Evolutionary conservation across 2,113 vertebrate species (phyloP).

Genomic region (Hirundichthys speculiger): DNA sequence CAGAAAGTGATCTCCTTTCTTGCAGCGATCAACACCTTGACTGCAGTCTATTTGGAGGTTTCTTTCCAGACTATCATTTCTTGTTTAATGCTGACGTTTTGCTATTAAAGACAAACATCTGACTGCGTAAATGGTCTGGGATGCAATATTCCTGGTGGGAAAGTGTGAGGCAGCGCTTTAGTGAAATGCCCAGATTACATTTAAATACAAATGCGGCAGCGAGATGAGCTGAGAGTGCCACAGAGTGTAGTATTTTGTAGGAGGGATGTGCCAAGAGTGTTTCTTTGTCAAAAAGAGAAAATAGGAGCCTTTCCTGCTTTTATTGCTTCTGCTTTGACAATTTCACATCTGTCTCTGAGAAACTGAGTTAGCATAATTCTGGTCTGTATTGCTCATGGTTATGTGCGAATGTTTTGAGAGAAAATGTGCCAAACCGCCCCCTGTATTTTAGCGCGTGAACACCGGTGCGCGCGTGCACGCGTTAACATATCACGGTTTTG

Average conservation of each 20-base stretch:
- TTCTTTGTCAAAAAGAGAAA: conserved; percentile 3
- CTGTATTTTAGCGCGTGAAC: background rate
- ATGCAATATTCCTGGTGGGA: no score
- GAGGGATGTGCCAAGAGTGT: background rate
- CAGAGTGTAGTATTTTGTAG: background rate
- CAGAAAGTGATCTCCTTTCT: background rate
- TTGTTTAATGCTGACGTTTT: no score
- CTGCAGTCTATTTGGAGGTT: background rate
- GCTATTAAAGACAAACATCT: no score
- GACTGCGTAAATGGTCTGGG: no score
- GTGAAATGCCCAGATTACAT: background rate
- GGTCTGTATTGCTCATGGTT: background rate
- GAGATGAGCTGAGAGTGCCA: background rate
- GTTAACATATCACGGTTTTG: conserved; percentile 13
- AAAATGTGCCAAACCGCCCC: background rate
- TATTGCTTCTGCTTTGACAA: conserved; percentile 26
- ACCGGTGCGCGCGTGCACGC: background rate
- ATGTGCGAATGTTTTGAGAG: background rate
- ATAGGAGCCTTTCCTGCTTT: conserved; percentile 3
- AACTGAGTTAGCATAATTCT: conserved; percentile 9
- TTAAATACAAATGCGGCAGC: background rate
- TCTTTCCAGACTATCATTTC: no score
- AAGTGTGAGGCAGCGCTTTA: no score
- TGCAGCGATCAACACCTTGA: background rate
- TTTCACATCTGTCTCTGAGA: conserved; percentile 3